Conservation (phyloP, 2,113 vertebrate genomes). For the Taurulus bubalis region DNA sequence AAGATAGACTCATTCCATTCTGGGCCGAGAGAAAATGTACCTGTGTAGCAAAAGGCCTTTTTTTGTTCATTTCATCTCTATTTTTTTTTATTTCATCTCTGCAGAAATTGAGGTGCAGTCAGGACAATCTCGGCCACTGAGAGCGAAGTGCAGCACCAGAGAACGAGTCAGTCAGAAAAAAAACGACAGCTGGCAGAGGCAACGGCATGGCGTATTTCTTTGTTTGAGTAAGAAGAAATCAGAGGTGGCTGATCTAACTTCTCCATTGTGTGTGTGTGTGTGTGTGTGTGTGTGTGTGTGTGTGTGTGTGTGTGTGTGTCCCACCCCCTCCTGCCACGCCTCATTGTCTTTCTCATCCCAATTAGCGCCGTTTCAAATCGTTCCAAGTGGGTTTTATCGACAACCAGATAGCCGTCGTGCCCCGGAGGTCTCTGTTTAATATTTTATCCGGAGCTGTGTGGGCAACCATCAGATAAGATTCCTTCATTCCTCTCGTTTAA, state of each 20-base stretch:
- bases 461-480: conserved; percentile 66
- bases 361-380: conserved; percentile 65
- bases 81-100: conserved; percentile 50
- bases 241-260: conserved; percentile 29
- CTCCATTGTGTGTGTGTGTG: background rate
- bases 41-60: conserved; percentile 42
- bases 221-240: conserved; percentile 38
- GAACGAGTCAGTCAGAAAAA: conserved; percentile 33
- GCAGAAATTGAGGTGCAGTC: conserved; percentile 53
- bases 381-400: conserved; percentile 56
- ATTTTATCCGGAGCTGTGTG: conserved; percentile 69
- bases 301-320: no score
- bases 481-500: conserved; percentile 55
- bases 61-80: conserved; percentile 55
- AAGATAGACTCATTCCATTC: conserved; percentile 60
- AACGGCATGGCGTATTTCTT: conserved; percentile 20
- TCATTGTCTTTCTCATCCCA: conserved; percentile 58
- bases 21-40: conserved; percentile 48
- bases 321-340: conserved; percentile 21
- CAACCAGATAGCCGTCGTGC: conserved; percentile 55
- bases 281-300: no score
- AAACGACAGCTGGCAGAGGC: conserved; percentile 56
- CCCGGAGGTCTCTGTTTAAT: conserved; percentile 74
- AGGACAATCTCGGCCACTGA: conserved; percentile 46
- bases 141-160: conserved; percentile 34